phyloP scores from a whole-genome alignment of 2,113 vertebrate genomes.

The Petaurus breviceps region DNA sequence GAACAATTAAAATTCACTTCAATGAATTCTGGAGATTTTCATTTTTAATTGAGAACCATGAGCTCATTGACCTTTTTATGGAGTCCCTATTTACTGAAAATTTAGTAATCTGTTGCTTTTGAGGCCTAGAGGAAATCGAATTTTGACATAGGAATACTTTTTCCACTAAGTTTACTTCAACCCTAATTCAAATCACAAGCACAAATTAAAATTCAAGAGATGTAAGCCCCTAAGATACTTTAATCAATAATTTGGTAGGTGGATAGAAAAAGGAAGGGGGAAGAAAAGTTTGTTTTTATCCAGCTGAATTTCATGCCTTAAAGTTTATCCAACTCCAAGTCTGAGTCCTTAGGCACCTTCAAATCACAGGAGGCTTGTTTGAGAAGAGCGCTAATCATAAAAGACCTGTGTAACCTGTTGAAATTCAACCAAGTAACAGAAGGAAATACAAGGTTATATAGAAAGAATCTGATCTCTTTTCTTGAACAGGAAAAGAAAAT shows the following conservation, averaged over 20 bases:
- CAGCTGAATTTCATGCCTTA: constrained; percentile 24
- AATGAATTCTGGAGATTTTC: constrained; percentile 27
- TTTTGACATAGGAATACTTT: not conserved
- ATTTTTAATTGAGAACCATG: constrained; percentile 50
- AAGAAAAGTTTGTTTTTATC: constrained; percentile 24
- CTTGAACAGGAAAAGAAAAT: not conserved
- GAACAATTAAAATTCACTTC: not conserved
- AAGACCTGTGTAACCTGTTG: constrained; percentile 3
- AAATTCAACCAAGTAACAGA: not conserved
- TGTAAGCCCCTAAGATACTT: constrained; percentile 18
- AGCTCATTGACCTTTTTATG: constrained; percentile 30
- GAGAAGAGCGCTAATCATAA: constrained; percentile 6
- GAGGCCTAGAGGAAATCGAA: not conserved
- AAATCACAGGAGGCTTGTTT: constrained; percentile 32
- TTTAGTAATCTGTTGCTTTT: not conserved
- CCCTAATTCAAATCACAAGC: constrained; percentile 35
- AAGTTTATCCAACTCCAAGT: constrained; percentile 40
- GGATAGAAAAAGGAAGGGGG: not conserved
- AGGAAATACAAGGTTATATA: not conserved
- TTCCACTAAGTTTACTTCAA: constrained; percentile 23
- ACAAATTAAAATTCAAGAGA: constrained; percentile 21
- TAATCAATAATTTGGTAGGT: not conserved
- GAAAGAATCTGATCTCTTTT: not conserved
- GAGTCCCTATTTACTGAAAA: constrained; percentile 6
- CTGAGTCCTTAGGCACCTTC: constrained; percentile 2